Conservation (phyloP, 1,140 invertebrate species). For the Paraescarpia echinospica region DNA sequence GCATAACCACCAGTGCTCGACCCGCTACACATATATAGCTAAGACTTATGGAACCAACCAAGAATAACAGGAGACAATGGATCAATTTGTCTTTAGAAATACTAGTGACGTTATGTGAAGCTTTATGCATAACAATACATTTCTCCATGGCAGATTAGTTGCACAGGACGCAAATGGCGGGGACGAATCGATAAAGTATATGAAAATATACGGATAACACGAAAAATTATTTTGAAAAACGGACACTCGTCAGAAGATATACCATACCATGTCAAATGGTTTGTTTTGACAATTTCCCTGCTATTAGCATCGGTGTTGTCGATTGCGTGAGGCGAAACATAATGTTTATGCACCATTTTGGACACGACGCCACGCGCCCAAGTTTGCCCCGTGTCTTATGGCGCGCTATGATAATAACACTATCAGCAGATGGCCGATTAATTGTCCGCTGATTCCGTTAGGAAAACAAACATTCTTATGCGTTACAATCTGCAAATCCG, state of each 20-base stretch:
- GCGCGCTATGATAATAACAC: neutral
- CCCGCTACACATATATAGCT: neutral
- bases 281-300: neutral
- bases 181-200: neutral
- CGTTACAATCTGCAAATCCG: neutral
- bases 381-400: neutral
- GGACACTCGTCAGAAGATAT: neutral
- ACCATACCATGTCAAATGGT: neutral
- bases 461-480: slow-evolving; percentile 1
- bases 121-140: neutral
- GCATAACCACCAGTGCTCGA: neutral
- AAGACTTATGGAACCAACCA: no score
- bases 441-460: neutral
- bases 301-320: neutral
- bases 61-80: no score
- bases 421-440: neutral
- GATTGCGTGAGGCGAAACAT: neutral
- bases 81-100: no score
- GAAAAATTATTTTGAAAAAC: neutral
- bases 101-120: neutral
- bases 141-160: neutral
- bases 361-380: neutral
- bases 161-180: neutral
- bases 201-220: neutral
- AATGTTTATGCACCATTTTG: neutral